phyloP scores from a whole-genome alignment of 2,113 vertebrate species.

The Lophochroa leadbeateri region DNA sequence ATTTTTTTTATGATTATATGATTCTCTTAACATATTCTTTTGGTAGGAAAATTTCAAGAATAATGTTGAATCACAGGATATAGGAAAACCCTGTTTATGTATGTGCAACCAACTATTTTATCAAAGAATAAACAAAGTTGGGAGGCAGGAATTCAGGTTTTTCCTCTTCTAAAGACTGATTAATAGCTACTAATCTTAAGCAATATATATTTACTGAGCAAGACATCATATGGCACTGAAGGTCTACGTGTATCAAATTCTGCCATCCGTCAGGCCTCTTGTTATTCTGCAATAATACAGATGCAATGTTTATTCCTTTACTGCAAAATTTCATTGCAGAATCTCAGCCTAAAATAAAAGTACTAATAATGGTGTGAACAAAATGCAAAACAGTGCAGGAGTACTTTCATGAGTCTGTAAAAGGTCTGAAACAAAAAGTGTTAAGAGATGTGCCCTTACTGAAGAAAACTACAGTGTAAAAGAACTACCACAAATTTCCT shows the following conservation, averaged over 20 bases:
- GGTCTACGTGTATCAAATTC: not conserved
- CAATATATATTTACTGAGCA: not conserved
- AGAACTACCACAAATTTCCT: not conserved
- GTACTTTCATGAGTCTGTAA: not conserved
- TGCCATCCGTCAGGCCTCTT: not conserved
- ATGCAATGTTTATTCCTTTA: not conserved
- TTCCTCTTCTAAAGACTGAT: not conserved
- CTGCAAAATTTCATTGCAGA: not conserved
- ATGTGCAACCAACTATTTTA: not conserved
- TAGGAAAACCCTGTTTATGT: not conserved
- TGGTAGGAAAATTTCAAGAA: not conserved
- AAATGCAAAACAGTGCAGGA: not conserved
- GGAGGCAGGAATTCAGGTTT: not conserved
- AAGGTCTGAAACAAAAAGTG: not conserved
- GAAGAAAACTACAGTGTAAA: not conserved
- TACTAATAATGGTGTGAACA: not conserved
- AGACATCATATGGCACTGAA: not conserved
- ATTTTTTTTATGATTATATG: not conserved
- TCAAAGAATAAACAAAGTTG: not conserved
- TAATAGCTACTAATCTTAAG: not conserved
- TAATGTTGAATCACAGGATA: not conserved
- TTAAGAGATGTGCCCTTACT: not conserved
- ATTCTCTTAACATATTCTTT: not conserved
- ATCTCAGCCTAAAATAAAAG: not conserved
- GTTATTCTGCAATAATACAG: not conserved